These are phyloP conservation scores for Tribolium freemani DNA, from an alignment of 2,888 invertebrate genomes.

Conservation along the genomic window DNA sequence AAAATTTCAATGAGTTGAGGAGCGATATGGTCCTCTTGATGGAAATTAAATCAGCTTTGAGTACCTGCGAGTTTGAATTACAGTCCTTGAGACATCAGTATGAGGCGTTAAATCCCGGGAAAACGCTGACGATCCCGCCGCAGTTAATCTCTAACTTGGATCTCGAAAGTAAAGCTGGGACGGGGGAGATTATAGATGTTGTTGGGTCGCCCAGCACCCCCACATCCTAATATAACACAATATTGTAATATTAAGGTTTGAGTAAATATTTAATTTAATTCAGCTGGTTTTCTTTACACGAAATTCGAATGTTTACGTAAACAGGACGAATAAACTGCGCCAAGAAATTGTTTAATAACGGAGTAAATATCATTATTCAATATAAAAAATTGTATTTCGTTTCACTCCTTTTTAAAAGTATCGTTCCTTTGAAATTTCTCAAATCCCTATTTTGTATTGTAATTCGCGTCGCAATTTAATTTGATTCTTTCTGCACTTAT, in stretches of 20 bases:
- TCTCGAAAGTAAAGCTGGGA: slow-evolving; percentile 61
- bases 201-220: slow-evolving; percentile 82
- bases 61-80: slow-evolving; percentile 94
- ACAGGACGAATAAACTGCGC: too few species aligned
- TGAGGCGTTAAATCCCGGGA: slow-evolving; percentile 91
- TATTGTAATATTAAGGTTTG: neutral
- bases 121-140: slow-evolving; percentile 81
- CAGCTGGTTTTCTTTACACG: neutral
- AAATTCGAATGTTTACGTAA: too few species aligned
- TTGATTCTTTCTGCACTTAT: too few species aligned
- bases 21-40: slow-evolving; percentile 94
- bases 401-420: too few species aligned
- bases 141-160: slow-evolving; percentile 70
- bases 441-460: too few species aligned
- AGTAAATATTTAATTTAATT: neutral
- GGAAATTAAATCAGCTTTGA: slow-evolving; percentile 91
- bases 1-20: slow-evolving; percentile 94
- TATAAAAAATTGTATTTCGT: too few species aligned
- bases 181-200: slow-evolving; percentile 85
- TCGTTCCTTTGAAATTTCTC: too few species aligned
- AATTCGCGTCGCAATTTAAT: too few species aligned
- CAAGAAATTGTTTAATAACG: too few species aligned
- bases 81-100: slow-evolving; percentile 95
- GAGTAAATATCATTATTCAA: too few species aligned
- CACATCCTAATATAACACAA: slow-evolving; percentile 38